Evolutionary conservation across 1,140 invertebrate genomes (phyloP), one percentile per base, ranked within the genome.

Genomic region (Cotesia typhae): DNA sequence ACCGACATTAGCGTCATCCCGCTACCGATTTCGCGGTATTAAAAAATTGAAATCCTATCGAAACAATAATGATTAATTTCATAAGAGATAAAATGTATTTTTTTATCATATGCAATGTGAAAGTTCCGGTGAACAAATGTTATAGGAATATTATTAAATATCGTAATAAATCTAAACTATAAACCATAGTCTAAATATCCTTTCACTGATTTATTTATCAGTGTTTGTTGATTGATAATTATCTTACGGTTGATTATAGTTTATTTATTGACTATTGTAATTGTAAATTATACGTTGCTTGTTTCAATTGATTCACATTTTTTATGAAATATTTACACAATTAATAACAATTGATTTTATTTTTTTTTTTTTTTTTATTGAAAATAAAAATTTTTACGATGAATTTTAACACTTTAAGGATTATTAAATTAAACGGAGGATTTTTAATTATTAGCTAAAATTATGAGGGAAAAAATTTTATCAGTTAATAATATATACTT

Each of bases 401-500:
- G 28, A 28, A 28, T 28, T 28, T 28, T 28, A 28, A 28, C 28
- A 2, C 28, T 28, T 28, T 28, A 28, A 28, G 28, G 3, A 28
- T 28, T 2, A 28, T 28, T 28, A 28, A 28, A 28, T 28, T 28
- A 28, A 28, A 28, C 28, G 28, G 28, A 28, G 28, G 17, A 17
- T 17, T 17, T 17, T 17, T 17, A 17, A 17, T 14, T 14, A 14
- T 14, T 17, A 17, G 17, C 0, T 17, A 17, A 17, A 17, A 28
- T 28, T 28, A 28, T 28, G 28, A 28, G 28, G 28, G 28, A 28
- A 28, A 28, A 28, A 28, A 28, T 28, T 28, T 28, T 28, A 28
- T 28, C 28, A 28, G 28, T 28, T 28, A 28, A 28, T 28, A 64
- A 65, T 4, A 14, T 65, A 61, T 75, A 88, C 89, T 89, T 85